Conservation (phyloP, 2,888 invertebrate species). For the Acrobasis repandana region DNA sequence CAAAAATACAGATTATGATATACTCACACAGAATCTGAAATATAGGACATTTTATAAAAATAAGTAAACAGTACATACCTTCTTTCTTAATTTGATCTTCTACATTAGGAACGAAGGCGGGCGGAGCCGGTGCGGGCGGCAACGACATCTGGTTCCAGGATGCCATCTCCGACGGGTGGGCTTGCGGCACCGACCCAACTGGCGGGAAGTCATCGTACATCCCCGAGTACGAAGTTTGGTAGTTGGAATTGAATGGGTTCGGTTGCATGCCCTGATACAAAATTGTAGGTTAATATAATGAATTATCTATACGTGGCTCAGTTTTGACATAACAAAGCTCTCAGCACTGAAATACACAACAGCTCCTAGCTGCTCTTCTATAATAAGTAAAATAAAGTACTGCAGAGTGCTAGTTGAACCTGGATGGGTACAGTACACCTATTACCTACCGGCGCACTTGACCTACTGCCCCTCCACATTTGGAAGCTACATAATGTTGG, state of each 20-base stretch:
- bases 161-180: slow-evolving; percentile 52
- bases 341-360: too few relatives aligned
- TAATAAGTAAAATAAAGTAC: too few relatives aligned
- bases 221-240: slow-evolving; percentile 60
- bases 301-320: too few relatives aligned
- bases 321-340: too few relatives aligned
- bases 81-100: slow-evolving; percentile 80
- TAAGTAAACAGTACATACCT: slow-evolving; percentile 50
- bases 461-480: too few relatives aligned
- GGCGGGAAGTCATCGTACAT: slow-evolving; percentile 72
- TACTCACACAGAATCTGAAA: background rate
- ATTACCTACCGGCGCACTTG: too few relatives aligned
- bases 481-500: too few relatives aligned
- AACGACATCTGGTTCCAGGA: slow-evolving; percentile 73
- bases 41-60: slow-evolving; percentile 8
- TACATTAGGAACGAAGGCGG: slow-evolving; percentile 54
- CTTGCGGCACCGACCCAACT: slow-evolving; percentile 35
- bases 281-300: slow-evolving; percentile 4
- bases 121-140: slow-evolving; percentile 55
- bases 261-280: slow-evolving; percentile 35
- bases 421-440: too few relatives aligned
- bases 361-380: too few relatives aligned
- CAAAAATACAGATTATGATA: background rate
- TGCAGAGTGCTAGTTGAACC: too few relatives aligned
- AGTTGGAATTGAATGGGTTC: slow-evolving; percentile 45